These are phyloP conservation scores for Ochropacha duplaris DNA, from an alignment of 2,888 invertebrate species.

Conservation along the genomic window DNA sequence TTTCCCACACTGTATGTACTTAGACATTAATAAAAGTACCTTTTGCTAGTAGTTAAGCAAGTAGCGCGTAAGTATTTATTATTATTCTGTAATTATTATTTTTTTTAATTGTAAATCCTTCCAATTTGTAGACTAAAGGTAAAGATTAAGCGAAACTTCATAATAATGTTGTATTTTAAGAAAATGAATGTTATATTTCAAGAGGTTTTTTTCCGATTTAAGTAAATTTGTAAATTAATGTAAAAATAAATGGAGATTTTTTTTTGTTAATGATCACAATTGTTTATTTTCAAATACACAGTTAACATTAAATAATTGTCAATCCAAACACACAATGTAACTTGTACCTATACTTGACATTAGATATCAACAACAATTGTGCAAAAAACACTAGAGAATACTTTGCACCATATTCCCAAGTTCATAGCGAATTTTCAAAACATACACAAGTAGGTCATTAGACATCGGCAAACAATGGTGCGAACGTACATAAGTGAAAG, in stretches of 20 bases:
- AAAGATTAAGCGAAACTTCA: slow-evolving; percentile 29
- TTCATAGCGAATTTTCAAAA: slow-evolving; percentile 33
- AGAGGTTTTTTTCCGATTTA: slow-evolving; percentile 65
- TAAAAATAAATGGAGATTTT: slow-evolving; percentile 81
- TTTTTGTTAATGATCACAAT: slow-evolving; percentile 62
- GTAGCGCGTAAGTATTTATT: slow-evolving; percentile 79
- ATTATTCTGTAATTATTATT: slow-evolving; percentile 65
- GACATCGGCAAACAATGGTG: slow-evolving; percentile 73
- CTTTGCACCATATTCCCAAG: neutral
- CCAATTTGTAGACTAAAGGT: slow-evolving; percentile 23
- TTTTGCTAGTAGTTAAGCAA: slow-evolving; percentile 67
- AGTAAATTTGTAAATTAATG: slow-evolving; percentile 79
- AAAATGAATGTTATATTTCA: slow-evolving; percentile 76
- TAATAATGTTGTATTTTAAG: slow-evolving; percentile 52
- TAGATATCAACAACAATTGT: neutral
- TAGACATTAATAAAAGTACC: slow-evolving; percentile 77
- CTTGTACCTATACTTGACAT: neutral
- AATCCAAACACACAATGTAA: neutral
- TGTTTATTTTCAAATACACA: slow-evolving; percentile 23
- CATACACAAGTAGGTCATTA: slow-evolving; percentile 34
- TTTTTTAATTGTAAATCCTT: slow-evolving; percentile 57
- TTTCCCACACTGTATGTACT: slow-evolving; percentile 56
- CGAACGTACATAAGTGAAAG: slow-evolving; percentile 53
- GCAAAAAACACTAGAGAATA: neutral
- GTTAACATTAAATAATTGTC: neutral